phyloP scores from a whole-genome alignment of 2,797 vertebrate genomes.

The Tangara arthus region DNA sequence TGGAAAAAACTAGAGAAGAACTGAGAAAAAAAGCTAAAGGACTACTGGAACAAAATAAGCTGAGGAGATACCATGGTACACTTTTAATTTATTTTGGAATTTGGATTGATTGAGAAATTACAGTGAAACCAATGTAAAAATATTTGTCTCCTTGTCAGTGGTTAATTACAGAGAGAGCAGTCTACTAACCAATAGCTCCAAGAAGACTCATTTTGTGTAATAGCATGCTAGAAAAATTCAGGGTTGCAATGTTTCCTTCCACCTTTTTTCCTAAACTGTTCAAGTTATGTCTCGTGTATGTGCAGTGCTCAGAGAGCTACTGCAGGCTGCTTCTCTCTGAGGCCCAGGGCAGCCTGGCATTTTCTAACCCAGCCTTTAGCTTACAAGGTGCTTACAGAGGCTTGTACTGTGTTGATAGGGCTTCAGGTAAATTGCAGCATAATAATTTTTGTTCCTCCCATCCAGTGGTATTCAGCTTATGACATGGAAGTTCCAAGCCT shows the following conservation, averaged over 20 bases:
- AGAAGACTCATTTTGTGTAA: background rate
- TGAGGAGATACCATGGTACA: constrained; percentile 83
- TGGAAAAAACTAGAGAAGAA: constrained; percentile 86
- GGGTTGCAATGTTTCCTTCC: background rate
- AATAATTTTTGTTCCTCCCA: background rate
- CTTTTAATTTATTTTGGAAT: constrained; percentile 23
- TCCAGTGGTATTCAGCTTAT: background rate
- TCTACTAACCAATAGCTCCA: background rate
- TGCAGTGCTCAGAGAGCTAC: background rate
- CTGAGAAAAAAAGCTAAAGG: constrained; percentile 83
- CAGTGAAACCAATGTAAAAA: background rate
- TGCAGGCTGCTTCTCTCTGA: background rate
- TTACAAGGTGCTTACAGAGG: background rate
- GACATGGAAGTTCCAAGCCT: background rate
- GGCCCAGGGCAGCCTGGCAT: background rate
- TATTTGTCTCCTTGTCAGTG: background rate
- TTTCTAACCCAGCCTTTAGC: background rate
- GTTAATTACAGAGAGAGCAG: background rate
- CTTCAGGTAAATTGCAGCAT: background rate
- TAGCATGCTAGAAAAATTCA: background rate
- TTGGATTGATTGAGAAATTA: background rate
- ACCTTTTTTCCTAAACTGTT: background rate
- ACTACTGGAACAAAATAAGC: constrained; percentile 82
- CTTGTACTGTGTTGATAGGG: background rate
- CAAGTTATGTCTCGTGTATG: rapidly evolving